Base-by-base conservation (phyloP, 1,140 invertebrate species). In the Drosophila arawakana region DNA sequence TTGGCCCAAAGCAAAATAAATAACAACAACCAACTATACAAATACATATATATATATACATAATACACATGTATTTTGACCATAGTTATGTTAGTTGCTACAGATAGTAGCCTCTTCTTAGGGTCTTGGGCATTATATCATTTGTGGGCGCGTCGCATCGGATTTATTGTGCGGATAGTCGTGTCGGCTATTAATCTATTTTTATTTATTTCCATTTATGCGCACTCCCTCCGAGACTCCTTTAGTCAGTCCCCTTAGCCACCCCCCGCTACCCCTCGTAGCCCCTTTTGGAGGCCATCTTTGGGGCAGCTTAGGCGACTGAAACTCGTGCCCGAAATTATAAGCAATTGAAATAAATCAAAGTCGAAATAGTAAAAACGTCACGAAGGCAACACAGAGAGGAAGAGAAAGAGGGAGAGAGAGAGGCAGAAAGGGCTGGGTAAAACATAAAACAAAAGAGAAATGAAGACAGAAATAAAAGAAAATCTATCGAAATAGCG, bases 341-440 rank as follows among this genome's bases (percentile, higher is more conserved):
- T 86, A 86, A 86, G 82, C 84, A 83, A 88, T 88, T 88, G 69
- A 88, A 75, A 88, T 88, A 88, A 88, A 88, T 88, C 83, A 88
- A 88, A 88, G 84, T 78, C 83, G 69, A 81, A 85, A 73, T 77
- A 84, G 71, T 80, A 79, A 82, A 82, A 73, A 68, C 65, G 70
- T 79, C 73, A 57, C 68, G 30, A 41, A 41, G 54, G 58, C 49
- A 13, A 50, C 55, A 55, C 57, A 34, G 21, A 35, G 39, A 52
- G 11, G 7, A 15, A 18, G 13, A 46, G 1, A 34, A 11, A 13
- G 41, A 13, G 41, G n/a, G 41, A 43, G 41, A 43, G 41, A 47
- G 18, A 47, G 49, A 50, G 49, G 11, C 3, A 8, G 49, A 13
- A n/a, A 52, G 49, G n/a, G 25, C 18, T 9, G 60, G 46, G 11